Base-by-base conservation (phyloP, 2,797 vertebrate species). In the Lerista edwardsae region DNA sequence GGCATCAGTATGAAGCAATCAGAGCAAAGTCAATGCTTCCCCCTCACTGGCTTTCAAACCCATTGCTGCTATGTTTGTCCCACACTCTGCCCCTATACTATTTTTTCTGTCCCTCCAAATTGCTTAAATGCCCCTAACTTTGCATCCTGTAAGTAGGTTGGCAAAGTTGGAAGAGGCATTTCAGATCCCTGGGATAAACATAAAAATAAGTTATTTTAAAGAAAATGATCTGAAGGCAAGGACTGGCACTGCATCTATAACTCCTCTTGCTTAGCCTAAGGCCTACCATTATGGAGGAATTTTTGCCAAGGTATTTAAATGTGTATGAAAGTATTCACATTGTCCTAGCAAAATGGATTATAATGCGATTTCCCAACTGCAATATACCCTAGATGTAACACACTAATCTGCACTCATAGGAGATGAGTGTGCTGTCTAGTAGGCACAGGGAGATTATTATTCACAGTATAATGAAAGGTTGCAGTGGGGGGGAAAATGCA, bases 371-470 rank as follows among this genome's bases (percentile, higher is more conserved):
- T 64, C 31, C 59, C 34, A 65, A 51, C 10, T 44, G 65, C 36
- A 69, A 71, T 34, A 29, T 39, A 84, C 59, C 39, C 67, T 71
- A 34, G n/a, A 84, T 61, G 23, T 78, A 47, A 69, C 65, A 79
- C 14, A 17, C 39, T 51, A 74, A 82, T 73, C 36, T 61, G 75
- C 23, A 78, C 75, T 71, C 41, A 29, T 82, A 47, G 71, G 57
- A 72, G 41, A 71, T 69, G n/a, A 72, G 55, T n/a, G 44, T 39
- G 17, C 29, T 65, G 41, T n/a, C 83, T 84, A n/a, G 31, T 64
- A 82, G 41, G 65, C 61, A 47, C 36, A 79, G 62, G 31, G 67
- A 71, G 59, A 64, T 79, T 68, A 64, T 79, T 68, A 72, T 44
- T 74, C 59, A 82, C 34, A 7, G 41, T 47, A 34, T 34, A 73